Evolutionary conservation across 2,797 vertebrate genomes (phyloP), one percentile per base, ranked within the genome.

Genomic region (Poeciliopsis gracilis): DNA sequence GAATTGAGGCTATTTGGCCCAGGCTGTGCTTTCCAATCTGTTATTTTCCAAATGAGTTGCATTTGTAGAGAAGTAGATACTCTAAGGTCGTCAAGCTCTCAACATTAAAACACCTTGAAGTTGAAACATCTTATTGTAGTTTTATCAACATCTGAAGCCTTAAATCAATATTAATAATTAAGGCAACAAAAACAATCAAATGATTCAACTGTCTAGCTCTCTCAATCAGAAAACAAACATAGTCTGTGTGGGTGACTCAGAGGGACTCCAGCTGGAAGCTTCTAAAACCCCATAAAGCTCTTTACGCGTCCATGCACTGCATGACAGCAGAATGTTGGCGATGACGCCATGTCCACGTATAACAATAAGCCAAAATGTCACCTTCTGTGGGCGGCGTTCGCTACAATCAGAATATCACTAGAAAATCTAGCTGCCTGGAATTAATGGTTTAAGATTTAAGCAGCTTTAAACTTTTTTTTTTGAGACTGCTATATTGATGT

Each of bases 231-330:
- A 70, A 70, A 45, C 67, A n/a, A 45, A 70, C 67, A 13, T 38
- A 43, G 63, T 67, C 63, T 67, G 67, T 70, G 38, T n/a, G 67
- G 38, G 38, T 70, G 67, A 45, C 38, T 70, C 67, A 70, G 3
- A 70, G 67, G 43, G 23, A 43, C 67, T 45, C 67, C 67, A 43
- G 67, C 41, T 70, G 67, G 41, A 70, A n/a, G 41, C 41, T 70
- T 70, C 8, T 45, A 43, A 70, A 70, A 70, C 25, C 67, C 41
- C 41, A 28, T n/a, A 25, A 45, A 70, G 38, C 41, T 70, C 23
- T 30, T 43, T 45, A 45, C 25, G 25, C 38, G n/a, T 70, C 12
- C 38, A 70, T 70, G 67, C 41, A 45, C 23, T 70, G 67, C 43
- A 70, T 70, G 23, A 70, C 43, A 25, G 41, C 63, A 45, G 38